Conservation (phyloP, 2,888 invertebrate species). For the Pyrrhia umbra region DNA sequence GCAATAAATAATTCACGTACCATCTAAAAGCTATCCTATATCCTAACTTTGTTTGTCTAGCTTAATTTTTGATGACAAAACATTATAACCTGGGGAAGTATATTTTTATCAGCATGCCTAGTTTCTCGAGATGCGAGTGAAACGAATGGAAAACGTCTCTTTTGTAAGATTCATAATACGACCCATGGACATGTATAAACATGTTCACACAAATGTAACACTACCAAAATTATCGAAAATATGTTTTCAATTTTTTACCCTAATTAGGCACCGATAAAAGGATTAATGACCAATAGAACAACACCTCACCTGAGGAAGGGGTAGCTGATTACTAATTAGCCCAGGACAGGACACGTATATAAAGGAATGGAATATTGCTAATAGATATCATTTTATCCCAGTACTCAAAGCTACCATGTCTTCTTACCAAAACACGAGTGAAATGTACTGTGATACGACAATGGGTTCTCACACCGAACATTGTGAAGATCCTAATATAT, state of each 20-base stretch:
- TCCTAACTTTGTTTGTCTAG: no score
- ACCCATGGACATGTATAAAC: constrained; percentile 1
- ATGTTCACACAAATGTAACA: constrained; percentile 14
- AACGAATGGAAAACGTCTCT: no score
- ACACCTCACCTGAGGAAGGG: constrained; percentile 54
- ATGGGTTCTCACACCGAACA: constrained; percentile 35
- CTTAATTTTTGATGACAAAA: no score
- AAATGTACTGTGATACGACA: constrained; percentile 27
- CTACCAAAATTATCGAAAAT: constrained; percentile 4
- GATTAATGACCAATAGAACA: constrained; percentile 45
- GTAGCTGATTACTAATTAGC: constrained; percentile 63
- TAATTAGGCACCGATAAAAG: constrained; percentile 47
- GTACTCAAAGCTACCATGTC: constrained; percentile 61
- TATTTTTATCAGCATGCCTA: no score
- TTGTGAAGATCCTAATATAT: constrained; percentile 14
- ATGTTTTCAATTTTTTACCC: constrained; percentile 21
- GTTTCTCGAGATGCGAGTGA: no score
- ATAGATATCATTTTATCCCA: constrained; percentile 65
- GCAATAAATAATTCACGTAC: no score
- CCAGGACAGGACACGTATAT: constrained; percentile 57
- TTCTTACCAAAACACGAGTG: constrained; percentile 56
- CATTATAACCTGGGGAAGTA: no score
- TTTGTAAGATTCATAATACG: no score
- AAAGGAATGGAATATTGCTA: constrained; percentile 33
- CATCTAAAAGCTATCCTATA: no score